Conservation (phyloP, 2,113 vertebrate genomes). For the Nothoprocta pentlandii region DNA sequence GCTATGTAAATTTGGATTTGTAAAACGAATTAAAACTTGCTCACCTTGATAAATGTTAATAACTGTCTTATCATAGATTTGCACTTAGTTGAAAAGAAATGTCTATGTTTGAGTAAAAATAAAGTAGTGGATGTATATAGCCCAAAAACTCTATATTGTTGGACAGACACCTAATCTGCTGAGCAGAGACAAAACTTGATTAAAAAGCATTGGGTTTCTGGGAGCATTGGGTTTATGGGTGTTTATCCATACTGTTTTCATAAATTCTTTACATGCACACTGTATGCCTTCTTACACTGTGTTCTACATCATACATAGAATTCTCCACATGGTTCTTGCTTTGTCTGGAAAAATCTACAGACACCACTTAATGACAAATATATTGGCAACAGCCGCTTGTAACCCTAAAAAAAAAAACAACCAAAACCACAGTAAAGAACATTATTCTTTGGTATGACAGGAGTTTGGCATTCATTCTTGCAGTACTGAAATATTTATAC, state of each 20-base stretch:
- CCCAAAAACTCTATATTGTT: not conserved
- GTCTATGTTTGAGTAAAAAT: not conserved
- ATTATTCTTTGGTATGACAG: not conserved
- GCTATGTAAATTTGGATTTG: not conserved
- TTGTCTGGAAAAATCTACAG: conserved; percentile 11
- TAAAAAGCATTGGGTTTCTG: not conserved
- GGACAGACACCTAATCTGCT: not conserved
- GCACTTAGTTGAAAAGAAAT: not conserved
- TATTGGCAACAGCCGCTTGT: not conserved
- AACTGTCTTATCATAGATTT: not conserved
- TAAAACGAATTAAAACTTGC: not conserved
- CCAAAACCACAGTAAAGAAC: not conserved
- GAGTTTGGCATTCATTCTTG: conserved; percentile 2
- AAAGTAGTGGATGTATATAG: not conserved
- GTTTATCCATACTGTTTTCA: not conserved
- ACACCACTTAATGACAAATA: not conserved
- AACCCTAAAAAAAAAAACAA: not conserved
- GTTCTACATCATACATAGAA: not conserved
- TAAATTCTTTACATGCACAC: conserved; percentile 17
- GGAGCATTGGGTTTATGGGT: not conserved
- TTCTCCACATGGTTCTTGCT: not conserved
- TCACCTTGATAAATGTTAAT: not conserved
- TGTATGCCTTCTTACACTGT: not conserved
- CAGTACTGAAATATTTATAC: not conserved
- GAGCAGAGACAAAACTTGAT: not conserved